These are phyloP conservation scores for Phaenicophaeus curvirostris DNA, from an alignment of 2,797 vertebrate genomes.

Conservation along the genomic window DNA sequence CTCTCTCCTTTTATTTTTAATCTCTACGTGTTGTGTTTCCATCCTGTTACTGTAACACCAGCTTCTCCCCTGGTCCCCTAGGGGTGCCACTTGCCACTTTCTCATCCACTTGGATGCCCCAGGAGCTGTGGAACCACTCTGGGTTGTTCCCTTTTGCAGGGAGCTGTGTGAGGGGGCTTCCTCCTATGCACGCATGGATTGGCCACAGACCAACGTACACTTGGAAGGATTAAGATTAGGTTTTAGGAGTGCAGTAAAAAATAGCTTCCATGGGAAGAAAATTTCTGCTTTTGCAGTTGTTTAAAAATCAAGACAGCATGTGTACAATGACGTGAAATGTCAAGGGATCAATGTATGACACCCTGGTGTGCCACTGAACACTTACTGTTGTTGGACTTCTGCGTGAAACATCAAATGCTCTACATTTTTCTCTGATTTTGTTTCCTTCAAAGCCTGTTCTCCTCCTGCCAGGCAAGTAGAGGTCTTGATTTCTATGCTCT, in stretches of 20 bases:
- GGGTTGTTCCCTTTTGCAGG: not conserved
- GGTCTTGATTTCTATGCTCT: not conserved
- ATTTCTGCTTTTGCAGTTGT: not conserved
- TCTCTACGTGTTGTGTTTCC: not conserved
- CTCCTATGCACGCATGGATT: slow-evolving; percentile 19
- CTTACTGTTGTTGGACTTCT: not conserved
- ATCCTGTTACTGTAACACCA: not conserved
- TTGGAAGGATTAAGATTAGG: slow-evolving; percentile 36
- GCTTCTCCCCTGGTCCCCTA: not conserved
- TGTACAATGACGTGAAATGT: not conserved
- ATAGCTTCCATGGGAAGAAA: slow-evolving; percentile 26
- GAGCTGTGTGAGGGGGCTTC: not conserved
- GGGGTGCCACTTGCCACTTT: not conserved
- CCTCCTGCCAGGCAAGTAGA: not conserved
- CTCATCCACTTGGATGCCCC: not conserved
- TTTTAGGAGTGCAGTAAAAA: slow-evolving; percentile 22
- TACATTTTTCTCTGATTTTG: not conserved
- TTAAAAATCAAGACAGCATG: not conserved
- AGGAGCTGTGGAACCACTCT: not conserved
- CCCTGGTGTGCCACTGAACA: fast-evolving
- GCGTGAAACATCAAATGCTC: not conserved
- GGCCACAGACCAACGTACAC: slow-evolving; percentile 41
- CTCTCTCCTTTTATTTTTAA: not conserved
- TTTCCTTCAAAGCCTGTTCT: not conserved
- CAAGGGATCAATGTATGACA: not conserved